A percentile compares a stretch with the other conserved stretches of the same genome.
These are phyloP conservation scores for Barnardius zonarius DNA, from an alignment of 2,113 vertebrate genomes.

Conservation along the genomic window DNA sequence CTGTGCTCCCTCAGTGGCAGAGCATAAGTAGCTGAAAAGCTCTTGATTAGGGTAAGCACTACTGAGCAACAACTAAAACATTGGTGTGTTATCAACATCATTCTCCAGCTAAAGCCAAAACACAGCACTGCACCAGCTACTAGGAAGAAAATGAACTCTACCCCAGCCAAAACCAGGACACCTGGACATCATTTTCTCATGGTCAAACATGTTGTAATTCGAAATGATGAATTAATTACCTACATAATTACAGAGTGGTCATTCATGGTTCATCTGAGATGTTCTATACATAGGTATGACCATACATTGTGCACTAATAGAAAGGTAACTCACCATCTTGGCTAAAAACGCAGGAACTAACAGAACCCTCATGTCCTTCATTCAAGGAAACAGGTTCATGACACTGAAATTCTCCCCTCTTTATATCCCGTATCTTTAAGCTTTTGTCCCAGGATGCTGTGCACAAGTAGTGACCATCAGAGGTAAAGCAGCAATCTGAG, in stretches of 20 bases:
- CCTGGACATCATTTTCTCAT: neutral
- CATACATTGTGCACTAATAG: neutral
- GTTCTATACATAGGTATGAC: neutral
- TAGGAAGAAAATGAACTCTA: neutral
- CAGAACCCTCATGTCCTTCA: conserved; percentile 68
- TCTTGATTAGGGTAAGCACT: neutral
- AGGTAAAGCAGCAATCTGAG: conserved; percentile 79
- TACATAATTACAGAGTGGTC: neutral
- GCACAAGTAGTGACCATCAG: conserved; percentile 74
- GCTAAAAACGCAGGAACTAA: conserved; percentile 78
- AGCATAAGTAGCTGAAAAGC: neutral
- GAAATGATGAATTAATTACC: neutral
- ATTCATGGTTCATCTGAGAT: neutral
- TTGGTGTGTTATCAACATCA: neutral
- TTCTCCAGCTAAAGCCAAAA: neutral
- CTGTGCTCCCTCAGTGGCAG: neutral
- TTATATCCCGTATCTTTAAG: conserved; percentile 79
- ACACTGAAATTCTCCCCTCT: conserved; percentile 67
- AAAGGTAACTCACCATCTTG: conserved; percentile 69
- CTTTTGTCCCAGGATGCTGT: conserved; percentile 81
- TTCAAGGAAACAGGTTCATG: conserved; percentile 58
- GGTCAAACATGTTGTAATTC: neutral
- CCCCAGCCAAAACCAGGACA: neutral
- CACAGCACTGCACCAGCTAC: neutral
- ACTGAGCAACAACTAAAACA: neutral